Evolutionary conservation across 1,140 invertebrate genomes (phyloP).

Genomic region (Adelges cooleyi): DNA sequence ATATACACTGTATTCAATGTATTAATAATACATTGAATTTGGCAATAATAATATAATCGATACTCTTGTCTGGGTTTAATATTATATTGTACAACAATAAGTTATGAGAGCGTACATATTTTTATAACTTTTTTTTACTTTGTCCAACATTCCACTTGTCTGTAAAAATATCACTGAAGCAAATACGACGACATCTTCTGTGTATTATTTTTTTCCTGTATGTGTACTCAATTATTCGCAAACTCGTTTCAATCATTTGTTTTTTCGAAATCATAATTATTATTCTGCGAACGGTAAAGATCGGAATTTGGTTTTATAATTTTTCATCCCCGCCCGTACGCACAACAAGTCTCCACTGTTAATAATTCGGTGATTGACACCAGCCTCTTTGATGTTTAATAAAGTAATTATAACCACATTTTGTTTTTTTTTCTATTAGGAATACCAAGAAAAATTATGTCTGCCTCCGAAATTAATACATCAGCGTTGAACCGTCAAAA

Average conservation of each 20-base stretch:
- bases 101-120: constrained; percentile 11
- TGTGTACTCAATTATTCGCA: not conserved
- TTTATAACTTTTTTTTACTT: constrained; percentile 3
- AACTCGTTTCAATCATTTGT: constrained; percentile 12
- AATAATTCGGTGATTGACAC: constrained; percentile 27
- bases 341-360: not conserved
- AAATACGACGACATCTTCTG: not conserved
- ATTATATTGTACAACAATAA: not conserved
- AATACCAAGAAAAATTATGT: constrained; percentile 26
- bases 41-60: too few species aligned
- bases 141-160: constrained; percentile 1
- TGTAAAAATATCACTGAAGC: constrained; percentile 10
- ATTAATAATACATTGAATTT: too few species aligned
- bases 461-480: constrained; percentile 22
- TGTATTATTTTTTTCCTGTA: not conserved
- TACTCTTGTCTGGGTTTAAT: too few species aligned
- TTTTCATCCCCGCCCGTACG: not conserved
- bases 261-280: not conserved
- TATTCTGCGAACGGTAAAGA: constrained; percentile 25
- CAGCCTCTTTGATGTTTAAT: constrained; percentile 15
- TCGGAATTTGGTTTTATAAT: constrained; percentile 8
- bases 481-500: constrained; percentile 6
- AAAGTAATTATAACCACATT: not conserved
- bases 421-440: not conserved
- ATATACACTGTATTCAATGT: too few species aligned